Evolutionary conservation across 2,797 vertebrate genomes (phyloP).

Genomic region (Lepilemur septentrionalis): DNA sequence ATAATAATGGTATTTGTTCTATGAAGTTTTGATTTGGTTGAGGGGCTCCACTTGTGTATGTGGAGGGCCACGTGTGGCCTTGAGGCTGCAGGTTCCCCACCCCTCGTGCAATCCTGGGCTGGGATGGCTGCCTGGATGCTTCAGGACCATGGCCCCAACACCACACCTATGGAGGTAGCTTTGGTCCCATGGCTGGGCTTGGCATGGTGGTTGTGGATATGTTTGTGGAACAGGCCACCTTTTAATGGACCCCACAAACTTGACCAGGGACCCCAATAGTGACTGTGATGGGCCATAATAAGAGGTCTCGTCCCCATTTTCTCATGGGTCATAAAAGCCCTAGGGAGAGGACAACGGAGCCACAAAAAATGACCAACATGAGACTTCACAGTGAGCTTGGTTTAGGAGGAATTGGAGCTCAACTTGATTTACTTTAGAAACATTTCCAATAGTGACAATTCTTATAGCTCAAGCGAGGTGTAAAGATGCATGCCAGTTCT

Average conservation of each 20-base stretch:
- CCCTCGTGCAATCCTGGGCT: no score
- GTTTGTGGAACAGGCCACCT: background rate
- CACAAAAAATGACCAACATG: background rate
- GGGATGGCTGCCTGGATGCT: background rate
- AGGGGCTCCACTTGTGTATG: no score
- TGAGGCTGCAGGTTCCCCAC: no score
- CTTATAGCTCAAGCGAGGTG: background rate
- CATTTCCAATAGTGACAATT: background rate
- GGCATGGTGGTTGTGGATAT: background rate
- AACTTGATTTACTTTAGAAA: conserved; percentile 6
- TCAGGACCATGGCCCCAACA: background rate
- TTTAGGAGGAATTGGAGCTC: background rate
- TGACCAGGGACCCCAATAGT: background rate
- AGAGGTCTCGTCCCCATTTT: background rate
- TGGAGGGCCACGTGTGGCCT: no score
- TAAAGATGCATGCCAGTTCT: background rate
- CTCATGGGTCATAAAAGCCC: background rate
- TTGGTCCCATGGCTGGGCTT: background rate
- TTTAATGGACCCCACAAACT: background rate
- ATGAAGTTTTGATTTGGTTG: no score
- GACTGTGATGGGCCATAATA: background rate
- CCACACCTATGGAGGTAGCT: background rate
- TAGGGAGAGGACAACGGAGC: background rate
- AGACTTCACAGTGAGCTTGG: background rate
- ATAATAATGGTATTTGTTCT: no score